A percentile compares a stretch with the other conserved stretches of the same genome.
Evolutionary conservation across 1,140 invertebrate species (phyloP).

Genomic region (Solenopsis fugax): DNA sequence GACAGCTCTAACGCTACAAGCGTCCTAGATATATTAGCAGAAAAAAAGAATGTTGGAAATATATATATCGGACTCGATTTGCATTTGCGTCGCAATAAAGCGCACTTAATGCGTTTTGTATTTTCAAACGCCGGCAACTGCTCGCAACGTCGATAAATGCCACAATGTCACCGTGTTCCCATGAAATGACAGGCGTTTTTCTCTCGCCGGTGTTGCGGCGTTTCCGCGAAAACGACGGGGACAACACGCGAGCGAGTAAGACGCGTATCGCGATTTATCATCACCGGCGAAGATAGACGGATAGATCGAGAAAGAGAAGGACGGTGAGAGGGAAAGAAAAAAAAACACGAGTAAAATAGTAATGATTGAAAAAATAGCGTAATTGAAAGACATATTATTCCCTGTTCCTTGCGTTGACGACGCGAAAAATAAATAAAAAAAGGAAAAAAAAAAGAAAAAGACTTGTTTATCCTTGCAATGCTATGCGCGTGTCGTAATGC

Average conservation of each 20-base stretch:
- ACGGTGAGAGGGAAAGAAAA: background rate
- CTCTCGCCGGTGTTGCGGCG: slow-evolving; percentile 15
- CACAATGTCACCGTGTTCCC: slow-evolving; percentile 62
- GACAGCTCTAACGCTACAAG: background rate
- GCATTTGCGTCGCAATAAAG: slow-evolving; percentile 53
- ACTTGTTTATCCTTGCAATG: slow-evolving; percentile 46
- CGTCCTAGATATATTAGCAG: slow-evolving; percentile 1
- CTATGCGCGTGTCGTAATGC: slow-evolving; percentile 30
- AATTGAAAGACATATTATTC: slow-evolving; percentile 25
- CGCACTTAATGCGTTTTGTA: slow-evolving; percentile 46
- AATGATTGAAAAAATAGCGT: slow-evolving; percentile 10
- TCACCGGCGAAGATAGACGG: background rate
- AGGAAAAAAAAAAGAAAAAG: slow-evolving; percentile 29
- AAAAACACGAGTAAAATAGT: slow-evolving; percentile 42
- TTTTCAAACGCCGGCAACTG: slow-evolving; percentile 29
- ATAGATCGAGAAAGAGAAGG: slow-evolving; percentile 27
- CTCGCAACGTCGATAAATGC: slow-evolving; percentile 62
- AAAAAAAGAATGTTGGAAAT: slow-evolving; percentile 42
- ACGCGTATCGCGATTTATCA: slow-evolving; percentile 43
- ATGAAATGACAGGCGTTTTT: slow-evolving; percentile 62
- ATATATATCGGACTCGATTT: slow-evolving; percentile 35
- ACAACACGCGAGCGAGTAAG: slow-evolving; percentile 3
- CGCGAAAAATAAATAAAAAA: slow-evolving; percentile 31
- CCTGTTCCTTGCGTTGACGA: background rate
- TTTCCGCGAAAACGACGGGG: slow-evolving; percentile 42